Base-by-base conservation (phyloP, 2,888 invertebrate species). In the Drosophila anomalata region DNA sequence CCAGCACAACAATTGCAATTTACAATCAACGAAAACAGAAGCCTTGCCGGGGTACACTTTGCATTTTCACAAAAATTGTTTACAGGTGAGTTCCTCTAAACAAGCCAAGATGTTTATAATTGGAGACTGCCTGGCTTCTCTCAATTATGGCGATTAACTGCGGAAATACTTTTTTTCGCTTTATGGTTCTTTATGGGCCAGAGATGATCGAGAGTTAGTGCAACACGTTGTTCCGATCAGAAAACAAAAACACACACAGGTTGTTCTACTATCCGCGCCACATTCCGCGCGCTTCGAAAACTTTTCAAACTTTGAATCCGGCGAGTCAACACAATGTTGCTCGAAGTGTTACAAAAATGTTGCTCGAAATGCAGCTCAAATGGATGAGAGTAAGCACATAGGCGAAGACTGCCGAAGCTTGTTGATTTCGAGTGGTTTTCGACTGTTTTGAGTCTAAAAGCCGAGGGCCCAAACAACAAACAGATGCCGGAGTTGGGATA, bases 381-480 rank as follows among this genome's bases (percentile, higher is more conserved):
- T 36, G 36, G 36, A 36, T n/a, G 36, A 36, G 36, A 36, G 36
- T 36, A 6, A 36, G n/a, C n/a, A 7, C n/a, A n/a, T 2, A 36
- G 14, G 14, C 36, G 36, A 36, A 7, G 36, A 14, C 36, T 14
- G 36, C 36, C 36, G 36, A 36, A 36, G 36, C 36, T 36, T 36
- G 36, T 36, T 36, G 87, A 80, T 90, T 36, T 36, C 36, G 36
- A 36, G 36, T 36, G 36, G 6, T 36, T 36, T 36, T 36, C 8
- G n/a, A 36, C 89, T 89, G 89, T 86, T 90, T 88, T 86, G 84
- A 88, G 89, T 91, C 91, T 91, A 89, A 89, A 77, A 70, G 73
- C 39, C 61, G 57, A 57, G 63, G 74, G 77, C 70, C 69, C 63
- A 68, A 76, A 73, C 68, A 67, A 62, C 70, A 55, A 73, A 46